These are phyloP conservation scores for Cylas formicarius DNA, from an alignment of 1,140 invertebrate species.

Conservation along the genomic window DNA sequence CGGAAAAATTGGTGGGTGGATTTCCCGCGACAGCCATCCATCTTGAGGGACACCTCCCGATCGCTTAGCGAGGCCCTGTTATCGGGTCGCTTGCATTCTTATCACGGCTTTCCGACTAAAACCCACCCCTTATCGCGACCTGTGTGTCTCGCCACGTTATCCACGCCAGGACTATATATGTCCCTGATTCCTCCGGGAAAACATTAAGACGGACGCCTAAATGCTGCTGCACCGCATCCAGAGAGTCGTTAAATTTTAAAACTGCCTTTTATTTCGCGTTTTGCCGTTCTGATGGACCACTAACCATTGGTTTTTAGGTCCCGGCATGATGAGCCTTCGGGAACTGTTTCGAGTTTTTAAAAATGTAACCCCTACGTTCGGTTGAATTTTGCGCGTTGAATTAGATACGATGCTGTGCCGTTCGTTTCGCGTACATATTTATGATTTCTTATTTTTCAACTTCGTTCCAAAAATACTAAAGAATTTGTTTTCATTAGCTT, in stretches of 20 bases:
- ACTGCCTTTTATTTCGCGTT: conserved; percentile 23
- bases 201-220: conserved; percentile 28
- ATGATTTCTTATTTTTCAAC: too few relatives aligned
- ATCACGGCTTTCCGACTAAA: conserved; percentile 37
- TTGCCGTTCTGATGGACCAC: conserved; percentile 17
- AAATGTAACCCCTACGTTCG: too few relatives aligned
- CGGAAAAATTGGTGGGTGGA: conserved; percentile 35
- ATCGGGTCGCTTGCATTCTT: conserved; percentile 40
- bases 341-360: too few relatives aligned
- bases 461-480: too few relatives aligned
- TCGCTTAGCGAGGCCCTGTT: conserved; percentile 36
- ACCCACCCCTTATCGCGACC: conserved; percentile 35
- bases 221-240: conserved; percentile 19
- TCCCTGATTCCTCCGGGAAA: conserved; percentile 28
- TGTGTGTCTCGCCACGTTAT: conserved; percentile 33
- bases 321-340: background rate
- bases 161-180: conserved; percentile 27
- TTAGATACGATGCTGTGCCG: too few relatives aligned
- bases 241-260: conserved; percentile 23
- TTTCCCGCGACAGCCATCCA: conserved; percentile 42
- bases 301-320: conserved; percentile 15
- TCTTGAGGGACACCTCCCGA: conserved; percentile 41
- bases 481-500: too few relatives aligned
- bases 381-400: too few relatives aligned
- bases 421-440: too few relatives aligned